Base-by-base conservation (phyloP, 1,140 invertebrate genomes). In the Coboldia fuscipes region DNA sequence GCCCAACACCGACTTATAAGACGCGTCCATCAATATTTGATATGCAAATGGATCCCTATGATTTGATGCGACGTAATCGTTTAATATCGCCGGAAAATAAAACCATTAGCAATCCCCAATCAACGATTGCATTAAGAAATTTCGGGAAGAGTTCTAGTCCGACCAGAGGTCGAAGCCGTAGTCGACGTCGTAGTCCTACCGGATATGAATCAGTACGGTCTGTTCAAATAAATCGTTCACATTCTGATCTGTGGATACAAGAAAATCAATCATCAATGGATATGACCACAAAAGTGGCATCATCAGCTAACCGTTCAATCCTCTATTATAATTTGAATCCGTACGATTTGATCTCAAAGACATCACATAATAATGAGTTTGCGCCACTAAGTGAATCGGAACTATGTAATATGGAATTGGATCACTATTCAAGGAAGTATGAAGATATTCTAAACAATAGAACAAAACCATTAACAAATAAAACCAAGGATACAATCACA, bases 241-340 rank as follows among this genome's bases (percentile, higher is more conserved):
- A 0, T 48, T 54, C 28, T 50, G 55, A 1, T 39, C 66, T 42
- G 44, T 57, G 47, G 41, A 56, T 5, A 45, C 48, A 53, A 39
- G 65, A 44, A 43, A 58, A 53, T 38, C 34, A 50, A 38, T 61
- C 48, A 57, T 46, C 34, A 63, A 59, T 44, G 60, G 63, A 24
- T 66, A 57, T 39, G 60, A 69, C 19, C 51, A 59, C 13, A 63
- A 66, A 36, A 64, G 42, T 13, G 29, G 38, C 35, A 46, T 47
- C 35, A 29, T 21, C 12, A 46, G 61, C 43, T 43, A 58, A 48
- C 13, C 66, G 68, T 30, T 83, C 78, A 14, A 86, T 86, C 38
- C 57, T 88, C 12, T 75, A 82, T 44, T 83, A 79, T 52, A 69
- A 83, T 46, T 75, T 85, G 10, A 85, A 81, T 56, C 78, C 82